These are phyloP conservation scores for Cyclura pinguis DNA, from an alignment of 2,797 vertebrate species.

Conservation along the genomic window DNA sequence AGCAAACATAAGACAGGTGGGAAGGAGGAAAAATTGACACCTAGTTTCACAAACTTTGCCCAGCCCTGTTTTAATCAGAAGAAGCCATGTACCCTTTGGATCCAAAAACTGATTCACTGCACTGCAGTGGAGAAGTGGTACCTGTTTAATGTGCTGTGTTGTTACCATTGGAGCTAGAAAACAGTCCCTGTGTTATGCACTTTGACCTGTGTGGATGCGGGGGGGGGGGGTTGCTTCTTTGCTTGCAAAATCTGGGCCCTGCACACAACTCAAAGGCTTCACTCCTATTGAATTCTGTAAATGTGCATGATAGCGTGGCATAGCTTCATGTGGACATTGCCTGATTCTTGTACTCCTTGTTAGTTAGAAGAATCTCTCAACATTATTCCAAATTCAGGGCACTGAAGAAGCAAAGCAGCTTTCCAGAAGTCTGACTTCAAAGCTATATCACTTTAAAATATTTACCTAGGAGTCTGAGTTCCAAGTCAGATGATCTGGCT, in stretches of 20 bases:
- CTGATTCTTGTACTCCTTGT: neutral
- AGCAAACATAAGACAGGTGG: neutral
- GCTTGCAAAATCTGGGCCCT: neutral
- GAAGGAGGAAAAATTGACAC: neutral
- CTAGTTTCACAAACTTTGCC: neutral
- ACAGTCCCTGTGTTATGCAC: neutral
- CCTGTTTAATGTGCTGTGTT: no score
- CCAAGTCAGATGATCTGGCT: neutral
- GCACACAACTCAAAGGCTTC: neutral
- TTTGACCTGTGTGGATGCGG: neutral
- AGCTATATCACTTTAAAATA: neutral
- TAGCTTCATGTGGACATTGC: neutral
- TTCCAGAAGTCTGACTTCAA: neutral
- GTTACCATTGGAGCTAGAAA: no score
- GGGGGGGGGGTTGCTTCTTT: neutral
- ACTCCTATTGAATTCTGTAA: neutral
- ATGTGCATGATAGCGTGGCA: neutral
- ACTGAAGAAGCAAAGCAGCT: neutral
- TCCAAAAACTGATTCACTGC: neutral
- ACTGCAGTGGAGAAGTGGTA: no score
- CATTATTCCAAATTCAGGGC: neutral
- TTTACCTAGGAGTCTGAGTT: neutral
- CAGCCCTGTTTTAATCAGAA: neutral
- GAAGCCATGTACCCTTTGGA: neutral
- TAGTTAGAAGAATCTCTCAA: neutral